Evolutionary conservation across 2,113 vertebrate species (phyloP).

Genomic region (Grammomys surdaster): DNA sequence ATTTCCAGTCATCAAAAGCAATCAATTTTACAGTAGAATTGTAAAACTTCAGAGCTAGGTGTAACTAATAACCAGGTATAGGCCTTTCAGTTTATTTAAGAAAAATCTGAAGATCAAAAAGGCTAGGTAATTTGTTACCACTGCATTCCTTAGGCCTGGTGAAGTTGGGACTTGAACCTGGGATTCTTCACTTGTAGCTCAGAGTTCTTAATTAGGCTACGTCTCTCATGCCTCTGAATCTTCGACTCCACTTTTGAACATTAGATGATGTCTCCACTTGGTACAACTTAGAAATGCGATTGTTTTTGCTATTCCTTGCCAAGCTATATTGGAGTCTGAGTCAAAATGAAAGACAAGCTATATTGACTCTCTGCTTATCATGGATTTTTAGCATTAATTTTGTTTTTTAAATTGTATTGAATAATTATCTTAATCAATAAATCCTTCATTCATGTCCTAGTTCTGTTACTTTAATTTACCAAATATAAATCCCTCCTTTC

Average conservation of each 20-base stretch:
- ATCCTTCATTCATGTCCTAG: background rate
- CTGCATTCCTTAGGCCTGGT: background rate
- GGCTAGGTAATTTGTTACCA: conserved; percentile 36
- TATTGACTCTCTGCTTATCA: conserved; percentile 20
- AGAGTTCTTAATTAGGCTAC: conserved; percentile 26
- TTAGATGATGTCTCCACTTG: background rate
- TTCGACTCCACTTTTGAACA: conserved; percentile 53
- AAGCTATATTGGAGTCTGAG: conserved; percentile 19
- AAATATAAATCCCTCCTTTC: conserved; percentile 33
- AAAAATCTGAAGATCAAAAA: conserved; percentile 59
- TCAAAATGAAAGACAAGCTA: conserved; percentile 48
- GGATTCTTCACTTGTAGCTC: conserved; percentile 40
- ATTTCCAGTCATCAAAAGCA: conserved; percentile 69
- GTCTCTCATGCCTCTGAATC: background rate
- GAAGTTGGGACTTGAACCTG: conserved; percentile 28
- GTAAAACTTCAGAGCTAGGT: conserved; percentile 42
- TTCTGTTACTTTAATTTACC: conserved; percentile 7
- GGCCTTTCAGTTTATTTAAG: conserved; percentile 57
- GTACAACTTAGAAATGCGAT: background rate
- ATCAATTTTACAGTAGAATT: conserved; percentile 60
- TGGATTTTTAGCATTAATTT: conserved; percentile 58
- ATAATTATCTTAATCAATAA: conserved; percentile 40
- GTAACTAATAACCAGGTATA: conserved; percentile 37
- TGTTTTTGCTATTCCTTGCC: background rate
- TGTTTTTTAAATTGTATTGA: background rate